Percentiles rank a stretch among this genome's conserved stretches.
phyloP scores from a whole-genome alignment of 2,888 invertebrate species.

The Anoplius nigerrimus region DNA sequence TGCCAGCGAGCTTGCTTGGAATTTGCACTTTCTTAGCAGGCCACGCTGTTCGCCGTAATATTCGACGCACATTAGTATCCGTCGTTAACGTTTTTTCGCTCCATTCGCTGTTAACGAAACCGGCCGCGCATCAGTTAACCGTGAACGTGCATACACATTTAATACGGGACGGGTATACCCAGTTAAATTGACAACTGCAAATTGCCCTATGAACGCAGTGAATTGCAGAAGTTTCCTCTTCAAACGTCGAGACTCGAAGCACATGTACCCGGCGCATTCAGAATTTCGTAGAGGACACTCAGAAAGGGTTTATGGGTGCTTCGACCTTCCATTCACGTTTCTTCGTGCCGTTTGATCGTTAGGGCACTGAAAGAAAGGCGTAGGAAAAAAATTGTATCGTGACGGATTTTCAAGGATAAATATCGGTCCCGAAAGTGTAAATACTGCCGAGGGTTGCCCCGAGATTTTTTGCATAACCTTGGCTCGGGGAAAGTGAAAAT shows the following conservation, averaged over 20 bases:
- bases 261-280: too few relatives aligned
- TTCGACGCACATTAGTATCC: too few relatives aligned
- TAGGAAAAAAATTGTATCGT: constrained; percentile 48
- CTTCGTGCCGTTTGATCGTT: constrained; percentile 3
- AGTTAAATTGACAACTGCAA: too few relatives aligned
- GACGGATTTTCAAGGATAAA: constrained; percentile 65
- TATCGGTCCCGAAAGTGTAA: constrained; percentile 51
- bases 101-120: too few relatives aligned
- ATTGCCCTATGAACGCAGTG: too few relatives aligned
- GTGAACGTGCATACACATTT: too few relatives aligned
- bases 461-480: constrained; percentile 56
- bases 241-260: too few relatives aligned
- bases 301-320: constrained; percentile 39
- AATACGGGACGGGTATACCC: too few relatives aligned
- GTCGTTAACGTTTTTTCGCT: too few relatives aligned
- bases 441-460: constrained; percentile 47
- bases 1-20: constrained; percentile 65
- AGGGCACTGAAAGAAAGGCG: constrained; percentile 13
- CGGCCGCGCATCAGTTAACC: too few relatives aligned
- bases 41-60: neutral
- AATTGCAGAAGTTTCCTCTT: too few relatives aligned
- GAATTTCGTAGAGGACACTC: too few relatives aligned
- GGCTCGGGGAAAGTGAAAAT: constrained; percentile 54
- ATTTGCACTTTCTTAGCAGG: constrained; percentile 61
- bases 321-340: constrained; percentile 29